Base-by-base conservation (phyloP, 2,797 vertebrate species). In the Emys orbicularis region DNA sequence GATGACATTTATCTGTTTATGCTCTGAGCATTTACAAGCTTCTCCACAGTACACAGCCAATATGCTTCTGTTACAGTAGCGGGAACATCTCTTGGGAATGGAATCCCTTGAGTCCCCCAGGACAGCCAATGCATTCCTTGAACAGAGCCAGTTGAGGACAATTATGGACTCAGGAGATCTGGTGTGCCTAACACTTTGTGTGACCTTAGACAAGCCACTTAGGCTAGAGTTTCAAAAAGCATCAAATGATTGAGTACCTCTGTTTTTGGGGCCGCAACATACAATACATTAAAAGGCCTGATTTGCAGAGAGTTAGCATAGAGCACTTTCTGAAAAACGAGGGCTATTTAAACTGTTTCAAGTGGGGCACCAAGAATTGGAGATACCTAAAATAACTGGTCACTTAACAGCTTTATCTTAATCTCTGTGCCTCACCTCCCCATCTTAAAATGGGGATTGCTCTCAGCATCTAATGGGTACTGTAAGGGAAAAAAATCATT, bases 71-170 rank as follows among this genome's bases (percentile, higher is more conserved):
- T 49, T 77, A 47, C 44, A 29, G 29, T 16, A 29, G 7, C 5
- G 12, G 47, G 27, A 49, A 16, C 44, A 49, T 29, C 44, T 47
- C 12, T 76, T 77, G 25, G 44, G 27, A 77, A 29, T 77, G 27
- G 25, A 94, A 95, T 89, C 92, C 92, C 81, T 96, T 44, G 89
- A 89, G 90, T 72, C 90, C 95, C 96, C 92, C 93, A 86, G 12
- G 29, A 13, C 3, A 49, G 56, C 4, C 29, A 56, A 87, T 25
- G 84, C 13, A 37, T n/a, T 68, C 15, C 18, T 44, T 7, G 3
- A 44, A 47, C 72, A 76, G 25, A 44, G 13, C 72, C 23, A 76
- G 21, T 41, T 76, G 25, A 47, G 23, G 41, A 41, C 21, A 74
- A 44, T 44, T 41, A 13, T 44, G 25, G 6, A 25, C 23, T 44